These are phyloP conservation scores for Heliconius congener DNA, from an alignment of 1,140 invertebrate genomes.

Conservation along the genomic window DNA sequence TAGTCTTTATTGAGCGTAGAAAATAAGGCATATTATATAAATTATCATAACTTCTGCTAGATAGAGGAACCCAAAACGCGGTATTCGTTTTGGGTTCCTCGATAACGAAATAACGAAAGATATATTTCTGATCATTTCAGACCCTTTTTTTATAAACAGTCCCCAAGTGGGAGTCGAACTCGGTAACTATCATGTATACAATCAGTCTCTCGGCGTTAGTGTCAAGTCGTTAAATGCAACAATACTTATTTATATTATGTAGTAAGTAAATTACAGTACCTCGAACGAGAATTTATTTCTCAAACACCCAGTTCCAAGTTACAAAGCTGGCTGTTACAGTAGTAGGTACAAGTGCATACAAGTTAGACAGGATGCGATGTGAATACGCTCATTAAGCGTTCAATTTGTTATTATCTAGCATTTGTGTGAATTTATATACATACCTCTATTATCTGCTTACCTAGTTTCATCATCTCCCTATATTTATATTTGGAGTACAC, in stretches of 20 bases:
- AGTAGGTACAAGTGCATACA: neutral
- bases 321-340: conserved; percentile 11
- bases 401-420: conserved; percentile 21
- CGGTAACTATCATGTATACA: too few species aligned
- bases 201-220: too few species aligned
- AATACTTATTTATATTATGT: neutral
- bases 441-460: neutral
- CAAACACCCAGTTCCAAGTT: neutral
- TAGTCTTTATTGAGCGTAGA: too few species aligned
- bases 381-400: conserved; percentile 23
- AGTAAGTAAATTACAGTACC: neutral
- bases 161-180: too few species aligned
- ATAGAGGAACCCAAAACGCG: neutral
- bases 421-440: neutral
- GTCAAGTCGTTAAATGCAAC: too few species aligned
- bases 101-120: too few species aligned
- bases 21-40: too few species aligned
- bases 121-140: too few species aligned
- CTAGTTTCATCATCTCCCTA: neutral
- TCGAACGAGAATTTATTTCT: neutral
- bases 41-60: neutral
- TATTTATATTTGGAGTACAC: neutral
- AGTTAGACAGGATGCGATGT: conserved; percentile 22
- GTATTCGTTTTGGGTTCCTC: too few species aligned
- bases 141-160: too few species aligned